Evolutionary conservation across 2,113 vertebrate species (phyloP).

Genomic region (Ailuropoda melanoleuca): DNA sequence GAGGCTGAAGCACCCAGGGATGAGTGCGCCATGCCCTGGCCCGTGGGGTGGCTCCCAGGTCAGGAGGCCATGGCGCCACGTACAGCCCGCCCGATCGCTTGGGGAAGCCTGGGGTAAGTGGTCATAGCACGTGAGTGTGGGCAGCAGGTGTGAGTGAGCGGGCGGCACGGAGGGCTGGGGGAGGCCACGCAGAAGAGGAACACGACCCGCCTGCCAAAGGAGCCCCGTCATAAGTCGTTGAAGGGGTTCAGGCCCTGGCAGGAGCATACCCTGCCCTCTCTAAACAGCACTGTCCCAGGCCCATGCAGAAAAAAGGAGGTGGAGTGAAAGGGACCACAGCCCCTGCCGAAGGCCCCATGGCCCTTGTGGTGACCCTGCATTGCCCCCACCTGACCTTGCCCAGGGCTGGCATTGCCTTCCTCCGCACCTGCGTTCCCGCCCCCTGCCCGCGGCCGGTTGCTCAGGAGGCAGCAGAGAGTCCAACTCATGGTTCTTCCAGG

Average conservation of each 20-base stretch:
- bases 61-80: background rate
- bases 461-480: background rate
- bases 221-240: background rate
- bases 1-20: background rate
- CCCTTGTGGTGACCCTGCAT: background rate
- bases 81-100: background rate
- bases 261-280: background rate
- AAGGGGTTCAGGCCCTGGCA: background rate
- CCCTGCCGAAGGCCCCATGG: fast-evolving
- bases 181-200: background rate
- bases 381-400: background rate
- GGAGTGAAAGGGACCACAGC: background rate
- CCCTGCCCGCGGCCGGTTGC: background rate
- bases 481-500: background rate
- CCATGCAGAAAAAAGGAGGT: background rate
- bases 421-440: background rate
- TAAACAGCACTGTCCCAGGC: background rate
- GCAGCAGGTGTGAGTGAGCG: background rate
- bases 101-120: constrained; percentile 45
- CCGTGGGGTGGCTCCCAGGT: background rate
- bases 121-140: background rate
- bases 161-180: background rate
- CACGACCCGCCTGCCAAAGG: background rate
- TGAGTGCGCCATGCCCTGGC: background rate
- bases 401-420: background rate